Base-by-base conservation (phyloP, 2,797 vertebrate genomes). In the Sebastes glaucus region DNA sequence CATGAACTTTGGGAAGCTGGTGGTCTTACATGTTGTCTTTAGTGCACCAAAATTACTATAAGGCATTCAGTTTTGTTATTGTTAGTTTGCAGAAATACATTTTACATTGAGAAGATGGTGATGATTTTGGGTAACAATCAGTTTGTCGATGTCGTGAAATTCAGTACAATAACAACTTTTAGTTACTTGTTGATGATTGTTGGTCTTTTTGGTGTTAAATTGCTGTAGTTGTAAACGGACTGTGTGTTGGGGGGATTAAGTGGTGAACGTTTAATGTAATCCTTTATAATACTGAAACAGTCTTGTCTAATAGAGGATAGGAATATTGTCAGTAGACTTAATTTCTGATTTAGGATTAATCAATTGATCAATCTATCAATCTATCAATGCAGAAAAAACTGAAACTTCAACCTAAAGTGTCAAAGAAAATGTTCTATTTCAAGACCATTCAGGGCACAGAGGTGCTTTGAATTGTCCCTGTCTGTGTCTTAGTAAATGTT, bases 401-500 rank as follows among this genome's bases (percentile, higher is more conserved):
- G 25, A 42, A 61, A 28, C 4, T 5, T 22, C 1, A 14, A 11
- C 20, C 46, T 33, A 20, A 60, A 42, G 23, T 56, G 27, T 68
- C 42, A 5, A 46, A 23, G 33, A 52, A 22, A 28, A 55, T 13
- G 7, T 1, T 11, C 6, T n/a, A 11, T 2, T 57, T 74, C 4
- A 11, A 3, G 11, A 6, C 16, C 16, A 46, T 46, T 0, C 42
- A 18, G 14, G 42, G 2, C 16, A 46, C 16, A 46, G 42, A 46
- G 42, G 42, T 28, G 22, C 27, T 30, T 1, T 33, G 35, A 46
- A 11, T 13, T 3, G n/a, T 53, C 49, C 0, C 35, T 9, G 16
- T 11, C 38, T 72, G 20, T 22, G 72, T 49, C 53, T 25, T 28
- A 65, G 76, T 82, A 68, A 87, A 78, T 74, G 78, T 81, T 65